Conservation (phyloP, 2,888 invertebrate genomes). For the Drosophila kambysellisi region DNA sequence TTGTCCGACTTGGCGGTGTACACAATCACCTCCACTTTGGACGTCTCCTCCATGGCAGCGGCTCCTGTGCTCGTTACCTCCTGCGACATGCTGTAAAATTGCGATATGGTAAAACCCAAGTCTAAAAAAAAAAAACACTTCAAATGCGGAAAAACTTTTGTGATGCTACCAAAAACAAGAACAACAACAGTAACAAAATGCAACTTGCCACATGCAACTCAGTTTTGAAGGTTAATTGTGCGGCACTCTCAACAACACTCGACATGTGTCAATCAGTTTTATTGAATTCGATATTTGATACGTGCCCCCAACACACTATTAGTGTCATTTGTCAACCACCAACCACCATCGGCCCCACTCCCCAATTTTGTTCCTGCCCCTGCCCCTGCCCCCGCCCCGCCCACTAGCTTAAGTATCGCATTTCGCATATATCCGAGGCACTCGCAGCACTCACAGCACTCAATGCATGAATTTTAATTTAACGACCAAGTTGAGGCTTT, state of each 20-base stretch:
- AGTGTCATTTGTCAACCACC: slow-evolving; percentile 38
- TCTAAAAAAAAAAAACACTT: not conserved
- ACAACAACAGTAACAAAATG: not conserved
- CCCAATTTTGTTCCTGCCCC: not conserved
- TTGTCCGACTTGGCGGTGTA: slow-evolving; percentile 84
- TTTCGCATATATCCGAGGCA: slow-evolving; percentile 48
- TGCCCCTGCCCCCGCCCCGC: not conserved
- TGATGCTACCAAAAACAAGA: slow-evolving; percentile 65
- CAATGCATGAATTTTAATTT: slow-evolving; percentile 69
- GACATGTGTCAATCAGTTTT: slow-evolving; percentile 75
- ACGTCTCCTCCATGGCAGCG: slow-evolving; percentile 53
- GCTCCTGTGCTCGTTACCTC: slow-evolving; percentile 49
- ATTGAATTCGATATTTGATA: slow-evolving; percentile 80
- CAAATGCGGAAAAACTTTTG: slow-evolving; percentile 9
- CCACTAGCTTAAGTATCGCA: slow-evolving; percentile 31
- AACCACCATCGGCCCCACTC: not conserved
- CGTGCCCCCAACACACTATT: slow-evolving; percentile 27
- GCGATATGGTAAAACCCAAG: not conserved
- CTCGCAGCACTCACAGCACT: slow-evolving; percentile 27
- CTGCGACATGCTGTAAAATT: slow-evolving; percentile 68
- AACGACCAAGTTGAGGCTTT: slow-evolving; percentile 73
- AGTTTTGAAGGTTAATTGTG: not conserved
- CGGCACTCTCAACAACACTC: slow-evolving; percentile 17
- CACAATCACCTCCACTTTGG: slow-evolving; percentile 83
- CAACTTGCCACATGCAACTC: slow-evolving; percentile 22